Base-by-base conservation (phyloP, 2,888 invertebrate species). In the Hemicrepidius hirtus region DNA sequence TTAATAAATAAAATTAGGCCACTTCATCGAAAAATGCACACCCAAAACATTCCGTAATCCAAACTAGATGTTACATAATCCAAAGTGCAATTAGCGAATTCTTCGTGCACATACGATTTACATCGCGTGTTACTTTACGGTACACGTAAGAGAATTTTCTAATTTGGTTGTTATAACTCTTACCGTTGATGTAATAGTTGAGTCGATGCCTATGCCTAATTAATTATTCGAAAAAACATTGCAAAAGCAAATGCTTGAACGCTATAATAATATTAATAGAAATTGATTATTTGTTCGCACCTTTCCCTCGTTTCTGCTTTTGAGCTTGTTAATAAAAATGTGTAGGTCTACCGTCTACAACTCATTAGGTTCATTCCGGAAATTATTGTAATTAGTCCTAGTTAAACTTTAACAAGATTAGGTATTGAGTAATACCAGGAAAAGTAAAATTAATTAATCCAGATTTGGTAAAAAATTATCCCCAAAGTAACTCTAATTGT, bases 91-190 rank as follows among this genome's bases (percentile, higher is more conserved):
- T 37, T 57, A 57, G 37, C 37, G 18, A 57, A 57, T 57, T 57
- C 57, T 20, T 57, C 57, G 35, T 37, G 40, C 37, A 57, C 37
- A 57, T 37, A 57, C 28, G 35, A 18, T 59, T 57, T 67, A 46
- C 55, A 41, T 67, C 40, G 55, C 66, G 66, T 67, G 65, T 53
- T 65, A 6, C 40, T 24, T 55, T 67, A 18, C 55, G 41, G 57
- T 55, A 57, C 66, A 67, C 66, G 66, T 67, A 67, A 57, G 40
- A 40, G 66, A 32, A 44, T 67, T 67, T 67, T 67, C 66, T 67
- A 57, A 67, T 67, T 65, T 24, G 37, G 53, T 65, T 59, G 28
- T 64, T 64, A 64, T 64, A 32, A 50, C 66, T 55, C 65, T 66
- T 55, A 57, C 57, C 41, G 57, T 67, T 67, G 20, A 57, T 37